These are phyloP conservation scores for Plemyria rubiginata DNA, from an alignment of 2,888 invertebrate genomes.

Conservation along the genomic window DNA sequence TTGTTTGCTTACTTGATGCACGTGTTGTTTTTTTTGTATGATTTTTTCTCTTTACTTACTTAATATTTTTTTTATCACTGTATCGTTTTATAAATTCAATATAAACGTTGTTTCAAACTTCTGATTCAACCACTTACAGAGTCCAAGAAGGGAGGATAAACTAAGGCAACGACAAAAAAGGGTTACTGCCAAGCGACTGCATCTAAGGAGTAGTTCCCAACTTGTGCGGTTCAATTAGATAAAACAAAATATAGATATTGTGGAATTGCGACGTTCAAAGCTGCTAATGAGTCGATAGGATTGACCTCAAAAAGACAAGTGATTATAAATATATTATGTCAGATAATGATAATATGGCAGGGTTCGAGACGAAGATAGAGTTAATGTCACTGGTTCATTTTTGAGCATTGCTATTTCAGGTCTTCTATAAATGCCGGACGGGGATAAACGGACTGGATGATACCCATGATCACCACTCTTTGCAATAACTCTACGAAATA, in stretches of 20 bases:
- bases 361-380: conserved; percentile 20
- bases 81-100: neutral
- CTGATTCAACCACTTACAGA: neutral
- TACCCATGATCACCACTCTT: too few species aligned
- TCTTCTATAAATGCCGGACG: neutral
- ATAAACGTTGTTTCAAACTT: too few species aligned
- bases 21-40: too few species aligned
- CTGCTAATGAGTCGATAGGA: conserved; percentile 23
- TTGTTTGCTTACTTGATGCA: neutral
- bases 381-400: neutral
- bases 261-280: conserved; percentile 49
- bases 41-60: too few species aligned
- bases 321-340: conserved; percentile 18
- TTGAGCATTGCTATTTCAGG: neutral
- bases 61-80: too few species aligned
- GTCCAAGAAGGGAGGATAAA: neutral
- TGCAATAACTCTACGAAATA: neutral
- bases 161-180: neutral
- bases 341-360: too few species aligned
- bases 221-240: conserved; percentile 56
- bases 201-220: conserved; percentile 41
- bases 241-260: conserved; percentile 47
- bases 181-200: conserved; percentile 23
- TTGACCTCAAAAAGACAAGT: conserved; percentile 29
- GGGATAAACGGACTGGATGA: neutral